Percentiles rank a stretch among this genome's conserved stretches.
Conservation (phyloP, 2,888 invertebrate genomes). For the Drosophila flavopinicola region DNA sequence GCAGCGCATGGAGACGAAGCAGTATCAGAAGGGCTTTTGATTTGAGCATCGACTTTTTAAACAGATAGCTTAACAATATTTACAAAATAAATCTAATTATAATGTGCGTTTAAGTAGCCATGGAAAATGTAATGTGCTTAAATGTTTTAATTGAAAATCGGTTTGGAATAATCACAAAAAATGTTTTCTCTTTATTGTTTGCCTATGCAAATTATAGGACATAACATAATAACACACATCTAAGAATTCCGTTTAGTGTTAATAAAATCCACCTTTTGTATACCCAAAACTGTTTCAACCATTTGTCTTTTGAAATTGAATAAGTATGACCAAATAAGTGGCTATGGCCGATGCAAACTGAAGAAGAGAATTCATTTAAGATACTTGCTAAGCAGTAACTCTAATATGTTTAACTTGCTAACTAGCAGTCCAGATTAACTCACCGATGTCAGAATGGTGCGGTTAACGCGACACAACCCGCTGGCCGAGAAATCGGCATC, state of each 20-base stretch:
- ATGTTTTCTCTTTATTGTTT: constrained; percentile 41
- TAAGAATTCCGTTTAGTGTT: constrained; percentile 60
- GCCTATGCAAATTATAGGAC: constrained; percentile 22
- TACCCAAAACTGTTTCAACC: constrained; percentile 72
- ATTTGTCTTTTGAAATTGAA: constrained; percentile 86
- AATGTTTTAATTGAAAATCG: constrained; percentile 25
- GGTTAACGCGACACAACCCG: constrained; percentile 85
- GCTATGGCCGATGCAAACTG: constrained; percentile 86
- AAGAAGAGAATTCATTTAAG: constrained; percentile 22
- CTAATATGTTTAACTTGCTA: neutral
- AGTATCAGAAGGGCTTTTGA: constrained; percentile 95
- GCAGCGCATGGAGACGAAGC: constrained; percentile 93
- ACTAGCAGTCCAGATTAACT: constrained; percentile 37
- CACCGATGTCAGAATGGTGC: constrained; percentile 86
- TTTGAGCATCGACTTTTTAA: constrained; percentile 30
- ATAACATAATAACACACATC: constrained; percentile 39
- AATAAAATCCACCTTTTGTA: constrained; percentile 63
- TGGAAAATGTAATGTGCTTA: constrained; percentile 24
- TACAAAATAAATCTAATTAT: constrained; percentile 15
- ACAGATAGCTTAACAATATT: constrained; percentile 31
- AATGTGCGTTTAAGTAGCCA: constrained; percentile 29
- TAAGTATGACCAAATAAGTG: constrained; percentile 86
- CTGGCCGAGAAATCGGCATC: constrained; percentile 85
- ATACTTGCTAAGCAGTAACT: too few relatives aligned
- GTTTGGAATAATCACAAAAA: constrained; percentile 25